A percentile compares a stretch with the other conserved stretches of the same genome.
These are phyloP conservation scores for Machimus atricapillus DNA, from an alignment of 2,888 invertebrate genomes.

Conservation along the genomic window DNA sequence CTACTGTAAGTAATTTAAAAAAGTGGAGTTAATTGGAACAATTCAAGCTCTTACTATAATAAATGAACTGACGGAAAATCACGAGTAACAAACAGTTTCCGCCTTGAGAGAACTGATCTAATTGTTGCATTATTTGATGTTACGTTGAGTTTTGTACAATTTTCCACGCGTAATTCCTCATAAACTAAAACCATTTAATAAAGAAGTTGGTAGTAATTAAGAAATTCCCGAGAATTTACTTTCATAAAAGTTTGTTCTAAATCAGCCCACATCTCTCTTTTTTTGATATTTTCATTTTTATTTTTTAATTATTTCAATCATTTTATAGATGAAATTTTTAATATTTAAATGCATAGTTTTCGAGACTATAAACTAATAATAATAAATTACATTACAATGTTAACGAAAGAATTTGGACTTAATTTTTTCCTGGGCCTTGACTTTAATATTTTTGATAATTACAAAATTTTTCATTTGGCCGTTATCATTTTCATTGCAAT, in stretches of 20 bases:
- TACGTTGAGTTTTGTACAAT: neutral
- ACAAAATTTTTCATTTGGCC: neutral
- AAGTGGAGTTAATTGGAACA: neutral
- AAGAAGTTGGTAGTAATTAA: neutral
- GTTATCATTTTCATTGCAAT: neutral
- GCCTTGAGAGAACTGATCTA: neutral
- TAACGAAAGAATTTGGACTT: neutral
- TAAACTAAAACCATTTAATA: neutral
- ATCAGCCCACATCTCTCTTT: no score
- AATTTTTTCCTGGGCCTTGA: neutral
- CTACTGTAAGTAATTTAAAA: neutral
- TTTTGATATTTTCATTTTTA: no score
- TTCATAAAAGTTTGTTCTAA: neutral
- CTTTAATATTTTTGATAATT: no score
- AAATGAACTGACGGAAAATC: neutral
- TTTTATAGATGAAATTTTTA: no score
- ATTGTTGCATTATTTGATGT: neutral
- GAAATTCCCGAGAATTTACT: neutral
- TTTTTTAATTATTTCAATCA: no score
- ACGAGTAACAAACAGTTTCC: neutral
- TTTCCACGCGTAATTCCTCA: neutral
- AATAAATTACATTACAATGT: no score
- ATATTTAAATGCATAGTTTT: no score
- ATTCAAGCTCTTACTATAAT: neutral
- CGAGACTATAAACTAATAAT: no score